Evolutionary conservation across 1,140 invertebrate species (phyloP), one percentile per base, ranked within the genome.

Genomic region (Patella vulgata): DNA sequence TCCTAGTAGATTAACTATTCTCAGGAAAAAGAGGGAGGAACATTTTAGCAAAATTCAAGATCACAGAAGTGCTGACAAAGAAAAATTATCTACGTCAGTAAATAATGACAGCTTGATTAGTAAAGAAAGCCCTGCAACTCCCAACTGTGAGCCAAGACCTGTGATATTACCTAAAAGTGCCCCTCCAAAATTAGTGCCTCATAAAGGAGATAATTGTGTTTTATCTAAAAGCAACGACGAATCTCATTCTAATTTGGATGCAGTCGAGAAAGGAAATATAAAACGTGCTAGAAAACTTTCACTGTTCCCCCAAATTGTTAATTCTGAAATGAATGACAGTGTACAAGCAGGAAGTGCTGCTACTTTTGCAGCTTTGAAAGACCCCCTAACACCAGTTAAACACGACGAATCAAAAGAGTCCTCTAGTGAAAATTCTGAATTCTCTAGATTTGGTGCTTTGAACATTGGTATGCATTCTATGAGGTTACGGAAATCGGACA

Each of bases 1-100:
- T 4, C 79, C 79, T 2, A 73, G 77, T 27, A 78, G 78, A 55
- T 63, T 79, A 1, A 76, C 73, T 9, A 69, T 78, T 19, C 71
- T 81, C 2, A 71, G 68, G 42, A 74, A 72, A 25, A 73, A 75
- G 46, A 66, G 79, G 8, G 73, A 79, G 36, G 75, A 79, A 31
- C 39, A 50, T 42, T 33, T 59, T 12, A 33, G 53, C 33, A 59
- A 60, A 52, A 21, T 57, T 19, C 19, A 6, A 46, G 55, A 59
- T 47, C 11, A 25, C 8, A 50, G 3, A 14, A 28, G 25, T 8
- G 25, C n/a, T 8, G 25, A 5, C n/a, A 23, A 19, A 5, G n/a
- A 46, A 17, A 5, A 5, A 46, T 5, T 19, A 5, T 8, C 43
- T 23, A 5, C 25, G 9, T 40, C 39, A 11, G 39, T 40, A 9